Conservation (phyloP, 2,113 vertebrate genomes). For the Scartelaos histophorus region DNA sequence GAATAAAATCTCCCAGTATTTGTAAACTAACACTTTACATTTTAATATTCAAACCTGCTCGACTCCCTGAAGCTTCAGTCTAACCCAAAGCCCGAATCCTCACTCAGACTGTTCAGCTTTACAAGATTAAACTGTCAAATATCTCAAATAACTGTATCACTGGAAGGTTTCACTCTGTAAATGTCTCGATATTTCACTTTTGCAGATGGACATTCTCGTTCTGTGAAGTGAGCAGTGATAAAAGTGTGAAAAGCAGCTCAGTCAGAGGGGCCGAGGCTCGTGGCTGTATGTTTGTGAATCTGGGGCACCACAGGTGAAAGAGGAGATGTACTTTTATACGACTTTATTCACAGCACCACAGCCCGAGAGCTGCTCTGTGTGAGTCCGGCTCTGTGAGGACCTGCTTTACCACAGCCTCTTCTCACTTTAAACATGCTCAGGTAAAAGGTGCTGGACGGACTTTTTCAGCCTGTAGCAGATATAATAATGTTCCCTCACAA, state of each 20-base stretch:
- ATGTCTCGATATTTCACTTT: not conserved
- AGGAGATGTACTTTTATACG: constrained; percentile 52
- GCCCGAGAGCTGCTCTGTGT: constrained; percentile 11
- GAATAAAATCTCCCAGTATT: no score
- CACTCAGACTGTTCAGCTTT: no score
- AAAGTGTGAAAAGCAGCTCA: constrained; percentile 36
- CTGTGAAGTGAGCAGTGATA: not conserved
- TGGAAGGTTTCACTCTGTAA: not conserved
- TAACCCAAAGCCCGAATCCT: no score
- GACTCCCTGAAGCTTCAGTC: no score
- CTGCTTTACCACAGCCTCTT: not conserved
- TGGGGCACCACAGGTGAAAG: constrained; percentile 50
- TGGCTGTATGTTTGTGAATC: constrained; percentile 44
- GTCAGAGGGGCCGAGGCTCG: constrained; percentile 46
- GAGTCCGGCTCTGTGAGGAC: not conserved
- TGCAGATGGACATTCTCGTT: not conserved
- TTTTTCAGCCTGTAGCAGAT: no score
- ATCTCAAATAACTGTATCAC: constrained; percentile 44
- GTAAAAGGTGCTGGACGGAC: not conserved
- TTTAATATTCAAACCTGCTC: no score
- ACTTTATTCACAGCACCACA: constrained; percentile 53
- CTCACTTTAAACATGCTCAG: not conserved
- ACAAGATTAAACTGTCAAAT: not conserved
- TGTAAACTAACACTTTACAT: no score
- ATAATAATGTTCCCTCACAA: not conserved